A percentile compares a stretch with the other conserved stretches of the same genome.
phyloP scores from a whole-genome alignment of 1,140 invertebrate species.

The Argopecten irradians region DNA sequence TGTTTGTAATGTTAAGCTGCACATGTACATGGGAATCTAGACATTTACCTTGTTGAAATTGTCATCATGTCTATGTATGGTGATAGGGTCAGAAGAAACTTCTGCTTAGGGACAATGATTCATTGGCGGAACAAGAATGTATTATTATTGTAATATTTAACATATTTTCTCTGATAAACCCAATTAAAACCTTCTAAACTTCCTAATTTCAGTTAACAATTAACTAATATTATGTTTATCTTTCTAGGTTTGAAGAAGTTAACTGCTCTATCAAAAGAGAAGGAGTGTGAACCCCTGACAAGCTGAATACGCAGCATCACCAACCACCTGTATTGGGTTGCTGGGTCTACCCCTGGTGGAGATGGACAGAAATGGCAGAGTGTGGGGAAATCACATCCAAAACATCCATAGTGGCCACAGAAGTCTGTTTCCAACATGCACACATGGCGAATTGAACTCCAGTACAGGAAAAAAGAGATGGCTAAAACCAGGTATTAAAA shows the following conservation, averaged over 20 bases:
- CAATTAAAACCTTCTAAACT: background rate
- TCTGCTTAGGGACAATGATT: no score
- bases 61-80: background rate
- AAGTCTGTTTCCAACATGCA: slow-evolving; percentile 26
- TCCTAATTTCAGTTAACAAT: slow-evolving; percentile 14
- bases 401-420: slow-evolving; percentile 38
- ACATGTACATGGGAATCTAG: slow-evolving; percentile 47
- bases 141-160: no score
- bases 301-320: slow-evolving; percentile 40
- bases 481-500: slow-evolving; percentile 39
- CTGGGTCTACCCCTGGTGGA: slow-evolving; percentile 31
- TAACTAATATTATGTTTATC: background rate
- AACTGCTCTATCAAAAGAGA: slow-evolving; percentile 24
- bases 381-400: slow-evolving; percentile 41
- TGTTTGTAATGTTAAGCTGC: slow-evolving; percentile 33
- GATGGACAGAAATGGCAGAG: slow-evolving; percentile 36
- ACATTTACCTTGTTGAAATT: slow-evolving; percentile 52
- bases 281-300: slow-evolving; percentile 26
- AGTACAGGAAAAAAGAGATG: slow-evolving; percentile 43
- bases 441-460: background rate
- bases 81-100: no score
- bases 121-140: no score
- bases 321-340: no score
- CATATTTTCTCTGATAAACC: background rate
- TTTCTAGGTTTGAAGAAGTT: background rate